phyloP scores from a whole-genome alignment of 2,113 vertebrate genomes.

The Caretta caretta region DNA sequence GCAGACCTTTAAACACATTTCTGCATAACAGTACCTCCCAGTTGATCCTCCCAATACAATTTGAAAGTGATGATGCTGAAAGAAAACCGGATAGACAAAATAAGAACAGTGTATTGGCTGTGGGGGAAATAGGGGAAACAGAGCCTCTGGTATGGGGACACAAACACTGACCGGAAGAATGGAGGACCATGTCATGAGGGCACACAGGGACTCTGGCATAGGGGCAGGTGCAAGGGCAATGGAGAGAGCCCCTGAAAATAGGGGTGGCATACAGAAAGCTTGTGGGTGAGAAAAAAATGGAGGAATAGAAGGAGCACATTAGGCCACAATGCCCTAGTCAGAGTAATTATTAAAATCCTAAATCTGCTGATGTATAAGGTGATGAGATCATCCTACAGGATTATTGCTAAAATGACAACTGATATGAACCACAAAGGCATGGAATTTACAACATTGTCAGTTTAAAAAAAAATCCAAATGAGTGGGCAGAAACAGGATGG shows the following conservation, averaged over 20 bases:
- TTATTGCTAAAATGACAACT: neutral
- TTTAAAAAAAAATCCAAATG: neutral
- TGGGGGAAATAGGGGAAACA: neutral
- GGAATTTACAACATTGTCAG: neutral
- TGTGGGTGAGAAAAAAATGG: neutral
- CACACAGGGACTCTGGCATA: neutral
- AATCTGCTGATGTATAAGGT: neutral
- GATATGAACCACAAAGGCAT: neutral
- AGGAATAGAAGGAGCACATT: neutral
- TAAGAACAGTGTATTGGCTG: neutral
- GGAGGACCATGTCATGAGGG: neutral
- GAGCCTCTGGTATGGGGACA: neutral
- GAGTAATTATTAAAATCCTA: neutral
- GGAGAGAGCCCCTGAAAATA: neutral
- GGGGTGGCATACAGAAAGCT: neutral
- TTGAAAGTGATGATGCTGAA: neutral
- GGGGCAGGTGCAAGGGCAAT: neutral
- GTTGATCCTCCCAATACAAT: neutral
- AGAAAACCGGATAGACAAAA: neutral
- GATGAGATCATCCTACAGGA: neutral
- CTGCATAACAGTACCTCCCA: neutral
- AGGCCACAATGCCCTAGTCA: neutral
- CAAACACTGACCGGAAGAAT: neutral
- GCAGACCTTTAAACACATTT: neutral
- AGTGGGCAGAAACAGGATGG: neutral